phyloP scores from a whole-genome alignment of 2,888 invertebrate species.

The Aporophyla lueneburgensis region DNA sequence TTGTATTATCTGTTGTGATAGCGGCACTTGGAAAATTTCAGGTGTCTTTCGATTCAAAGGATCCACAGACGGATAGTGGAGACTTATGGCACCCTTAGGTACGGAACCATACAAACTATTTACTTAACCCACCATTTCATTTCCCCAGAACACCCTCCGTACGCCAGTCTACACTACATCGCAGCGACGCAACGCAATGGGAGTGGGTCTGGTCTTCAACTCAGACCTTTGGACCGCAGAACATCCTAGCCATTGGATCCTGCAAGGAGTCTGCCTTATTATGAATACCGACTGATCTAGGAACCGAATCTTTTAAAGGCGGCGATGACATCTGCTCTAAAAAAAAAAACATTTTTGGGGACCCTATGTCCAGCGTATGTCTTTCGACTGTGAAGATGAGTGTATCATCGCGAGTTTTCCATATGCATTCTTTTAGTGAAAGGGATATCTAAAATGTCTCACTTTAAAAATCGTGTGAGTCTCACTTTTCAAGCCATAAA shows the following conservation, averaged over 20 bases:
- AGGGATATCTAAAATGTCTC: background rate
- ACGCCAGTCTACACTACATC: slow-evolving; percentile 98
- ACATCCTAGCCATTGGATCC: slow-evolving; percentile 96
- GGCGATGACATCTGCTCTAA: background rate
- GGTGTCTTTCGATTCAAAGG: too few species aligned
- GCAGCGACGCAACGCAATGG: slow-evolving; percentile 96
- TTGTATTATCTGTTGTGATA: too few species aligned
- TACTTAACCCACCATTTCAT: background rate
- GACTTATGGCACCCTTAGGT: background rate
- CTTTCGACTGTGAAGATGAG: background rate
- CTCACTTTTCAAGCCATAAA: background rate
- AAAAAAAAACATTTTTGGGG: background rate
- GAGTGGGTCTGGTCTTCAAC: slow-evolving; percentile 97
- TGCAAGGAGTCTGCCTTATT: slow-evolving; percentile 97
- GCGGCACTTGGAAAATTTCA: too few species aligned
- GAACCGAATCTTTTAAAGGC: background rate
- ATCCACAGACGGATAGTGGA: background rate
- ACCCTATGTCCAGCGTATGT: background rate
- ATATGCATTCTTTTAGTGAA: background rate
- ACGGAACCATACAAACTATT: background rate
- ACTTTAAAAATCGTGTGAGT: background rate
- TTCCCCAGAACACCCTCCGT: slow-evolving; percentile 94
- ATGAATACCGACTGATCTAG: slow-evolving; percentile 94
- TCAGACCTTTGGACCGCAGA: slow-evolving; percentile 96
- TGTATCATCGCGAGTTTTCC: background rate